Base-by-base conservation (phyloP, 2,888 invertebrate species). In the Notodonta dromedarius region DNA sequence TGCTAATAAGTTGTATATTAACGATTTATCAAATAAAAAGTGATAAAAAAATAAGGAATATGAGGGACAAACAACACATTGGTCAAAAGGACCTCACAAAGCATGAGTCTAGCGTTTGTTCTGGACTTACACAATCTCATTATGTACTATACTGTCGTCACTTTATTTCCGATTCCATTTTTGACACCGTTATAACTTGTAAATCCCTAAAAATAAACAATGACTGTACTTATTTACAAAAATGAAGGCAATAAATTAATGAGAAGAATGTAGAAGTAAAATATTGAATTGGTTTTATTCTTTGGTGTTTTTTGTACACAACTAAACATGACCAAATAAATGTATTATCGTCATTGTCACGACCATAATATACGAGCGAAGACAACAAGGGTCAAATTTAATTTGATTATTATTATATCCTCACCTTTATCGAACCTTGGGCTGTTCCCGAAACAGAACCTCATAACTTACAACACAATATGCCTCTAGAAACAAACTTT, bases 141-240 rank as follows among this genome's bases (percentile, higher is more conserved):
- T 83, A 79, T 84, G 84, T 89, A 91, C 91, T 93, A 93, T 84
- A 93, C 93, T 69, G 88, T 89, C 66, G 93, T 93, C 60, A 93
- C 93, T 90, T 90, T 93, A 89, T 88, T 92, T 76, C 89, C 82
- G 72, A 82, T 86, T 86, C 93, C 93, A 65, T 93, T 92, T 90
- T 90, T 92, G 85, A 92, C 92, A 87, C 89, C 90, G 63, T 93
- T 92, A 92, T 93, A 93, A 89, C 93, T 93, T 91, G 93, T 93
- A 88, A 93, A 93, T 13, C 93, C 93, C 93, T 93, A 93, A 82
- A 93, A 93, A 91, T 86, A 89, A 87, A 90, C 70, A 80, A 79
- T 59, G 56, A 44, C 56, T 76, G 68, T 71, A 69, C 61, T 61
- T 59, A 4, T 42, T 16, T 52, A 54, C 8, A 11, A 39, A 40